Conservation (phyloP, 2,113 vertebrate genomes). For the Neotragus pygmaeus region DNA sequence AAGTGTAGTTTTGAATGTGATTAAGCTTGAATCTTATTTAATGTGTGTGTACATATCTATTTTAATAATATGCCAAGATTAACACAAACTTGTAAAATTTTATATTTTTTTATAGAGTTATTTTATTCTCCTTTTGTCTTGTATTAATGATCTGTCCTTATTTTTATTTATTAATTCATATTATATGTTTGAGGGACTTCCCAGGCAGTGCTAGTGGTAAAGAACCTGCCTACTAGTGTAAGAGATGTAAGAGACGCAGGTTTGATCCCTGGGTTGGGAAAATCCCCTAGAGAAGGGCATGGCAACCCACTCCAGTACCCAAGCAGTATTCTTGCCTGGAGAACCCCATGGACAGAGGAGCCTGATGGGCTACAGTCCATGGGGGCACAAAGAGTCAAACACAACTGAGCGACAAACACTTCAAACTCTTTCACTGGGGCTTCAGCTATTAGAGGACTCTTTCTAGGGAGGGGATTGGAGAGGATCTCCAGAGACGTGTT, state of each 20-base stretch:
- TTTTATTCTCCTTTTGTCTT: background rate
- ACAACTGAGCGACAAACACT: background rate
- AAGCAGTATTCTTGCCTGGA: background rate
- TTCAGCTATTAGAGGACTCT: background rate
- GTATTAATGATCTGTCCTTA: background rate
- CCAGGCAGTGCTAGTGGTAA: background rate
- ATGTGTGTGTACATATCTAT: background rate
- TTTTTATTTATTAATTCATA: background rate
- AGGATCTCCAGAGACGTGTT: background rate
- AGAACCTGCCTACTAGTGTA: background rate
- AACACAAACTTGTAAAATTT: background rate
- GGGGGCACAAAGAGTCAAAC: background rate
- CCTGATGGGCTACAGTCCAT: background rate
- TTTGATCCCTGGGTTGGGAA: background rate
- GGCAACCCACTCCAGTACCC: background rate
- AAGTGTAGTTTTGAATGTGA: background rate
- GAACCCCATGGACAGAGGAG: background rate
- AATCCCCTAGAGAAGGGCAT: background rate
- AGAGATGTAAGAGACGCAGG: rapidly evolving
- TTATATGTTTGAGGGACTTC: background rate
- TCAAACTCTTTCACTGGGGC: background rate
- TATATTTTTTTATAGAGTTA: background rate
- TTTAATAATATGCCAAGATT: background rate
- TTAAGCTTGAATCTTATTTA: background rate
- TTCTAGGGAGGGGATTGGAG: no score